Percentiles rank a stretch among this genome's conserved stretches.
Evolutionary conservation across 2,888 invertebrate genomes (phyloP).

Genomic region (Drosophila nigricruria): DNA sequence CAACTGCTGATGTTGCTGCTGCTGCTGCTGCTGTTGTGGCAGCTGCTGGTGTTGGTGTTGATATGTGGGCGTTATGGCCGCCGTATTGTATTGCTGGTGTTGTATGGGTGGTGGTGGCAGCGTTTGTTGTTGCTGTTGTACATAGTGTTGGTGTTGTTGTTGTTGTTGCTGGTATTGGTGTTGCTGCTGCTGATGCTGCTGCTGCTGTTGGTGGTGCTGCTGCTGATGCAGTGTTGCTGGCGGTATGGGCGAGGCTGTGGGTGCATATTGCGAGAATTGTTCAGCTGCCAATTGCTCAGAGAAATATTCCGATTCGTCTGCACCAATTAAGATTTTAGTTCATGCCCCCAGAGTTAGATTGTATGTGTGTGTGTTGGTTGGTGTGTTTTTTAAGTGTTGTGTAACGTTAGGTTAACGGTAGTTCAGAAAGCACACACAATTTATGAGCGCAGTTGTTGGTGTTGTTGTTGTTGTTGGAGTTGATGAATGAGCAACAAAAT

Average conservation of each 20-base stretch:
- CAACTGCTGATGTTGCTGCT: slow-evolving; percentile 45
- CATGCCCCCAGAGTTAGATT: slow-evolving; percentile 51
- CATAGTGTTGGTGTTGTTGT: slow-evolving; percentile 75
- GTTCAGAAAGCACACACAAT: slow-evolving; percentile 70
- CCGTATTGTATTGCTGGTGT: slow-evolving; percentile 85
- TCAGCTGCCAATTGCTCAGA: slow-evolving; percentile 86
- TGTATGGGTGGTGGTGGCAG: slow-evolving; percentile 84
- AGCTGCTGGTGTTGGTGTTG: slow-evolving; percentile 79
- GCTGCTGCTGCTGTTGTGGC: slow-evolving; percentile 65
- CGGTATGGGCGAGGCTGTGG: slow-evolving; percentile 73
- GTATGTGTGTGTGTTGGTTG: slow-evolving; percentile 39
- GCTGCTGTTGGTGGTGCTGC: slow-evolving; percentile 52
- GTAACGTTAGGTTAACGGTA: slow-evolving; percentile 73
- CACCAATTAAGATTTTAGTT: slow-evolving; percentile 29
- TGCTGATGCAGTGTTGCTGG: slow-evolving; percentile 49
- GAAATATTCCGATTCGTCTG: slow-evolving; percentile 86
- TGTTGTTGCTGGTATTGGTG: slow-evolving; percentile 62
- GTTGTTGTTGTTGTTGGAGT: slow-evolving; percentile 47
- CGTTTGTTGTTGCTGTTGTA: slow-evolving; percentile 79
- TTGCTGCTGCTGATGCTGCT: slow-evolving; percentile 64
- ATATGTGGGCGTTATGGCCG: slow-evolving; percentile 83
- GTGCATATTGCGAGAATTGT: slow-evolving; percentile 86
- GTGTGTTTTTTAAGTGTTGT: slow-evolving; percentile 38
- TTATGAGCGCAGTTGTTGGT: slow-evolving; percentile 44
- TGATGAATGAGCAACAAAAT: slow-evolving; percentile 61